These are phyloP conservation scores for Synergus umbraculus DNA, from an alignment of 2,888 invertebrate species.

Conservation along the genomic window DNA sequence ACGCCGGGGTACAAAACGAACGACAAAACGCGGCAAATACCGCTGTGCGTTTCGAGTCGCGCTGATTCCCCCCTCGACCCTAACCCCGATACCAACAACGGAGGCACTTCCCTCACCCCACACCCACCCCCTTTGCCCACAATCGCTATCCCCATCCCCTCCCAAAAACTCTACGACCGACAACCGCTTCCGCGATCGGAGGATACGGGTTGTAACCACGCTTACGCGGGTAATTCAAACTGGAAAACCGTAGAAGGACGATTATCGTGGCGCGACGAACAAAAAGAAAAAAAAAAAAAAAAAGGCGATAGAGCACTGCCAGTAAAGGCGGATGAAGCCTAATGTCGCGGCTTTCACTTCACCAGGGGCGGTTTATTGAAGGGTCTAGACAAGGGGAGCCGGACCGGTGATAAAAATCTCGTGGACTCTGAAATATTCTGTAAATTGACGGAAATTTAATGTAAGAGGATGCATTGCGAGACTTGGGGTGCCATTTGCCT, in stretches of 20 bases:
- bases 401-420: not conserved
- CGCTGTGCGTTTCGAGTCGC: constrained; percentile 56
- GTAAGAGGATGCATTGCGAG: not conserved
- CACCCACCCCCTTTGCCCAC: constrained; percentile 8
- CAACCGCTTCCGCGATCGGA: constrained; percentile 46
- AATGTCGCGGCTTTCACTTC: constrained; percentile 43
- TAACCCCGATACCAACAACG: constrained; percentile 18
- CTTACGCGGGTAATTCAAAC: constrained; percentile 32
- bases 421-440: not conserved
- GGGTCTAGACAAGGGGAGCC: constrained; percentile 34
- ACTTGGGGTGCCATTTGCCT: constrained; percentile 8
- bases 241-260: constrained; percentile 35
- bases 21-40: constrained; percentile 68
- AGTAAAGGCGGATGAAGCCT: constrained; percentile 13
- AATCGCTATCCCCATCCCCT: constrained; percentile 52
- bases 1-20: constrained; percentile 68
- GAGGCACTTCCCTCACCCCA: constrained; percentile 28
- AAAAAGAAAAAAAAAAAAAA: constrained; percentile 26
- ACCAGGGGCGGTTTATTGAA: constrained; percentile 36
- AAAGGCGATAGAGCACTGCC: constrained; percentile 17
- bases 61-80: constrained; percentile 28
- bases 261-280: constrained; percentile 21
- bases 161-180: constrained; percentile 42
- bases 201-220: constrained; percentile 50
- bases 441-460: constrained; percentile 26